These are phyloP conservation scores for Motacilla alba DNA, from an alignment of 2,113 vertebrate species.

Conservation along the genomic window DNA sequence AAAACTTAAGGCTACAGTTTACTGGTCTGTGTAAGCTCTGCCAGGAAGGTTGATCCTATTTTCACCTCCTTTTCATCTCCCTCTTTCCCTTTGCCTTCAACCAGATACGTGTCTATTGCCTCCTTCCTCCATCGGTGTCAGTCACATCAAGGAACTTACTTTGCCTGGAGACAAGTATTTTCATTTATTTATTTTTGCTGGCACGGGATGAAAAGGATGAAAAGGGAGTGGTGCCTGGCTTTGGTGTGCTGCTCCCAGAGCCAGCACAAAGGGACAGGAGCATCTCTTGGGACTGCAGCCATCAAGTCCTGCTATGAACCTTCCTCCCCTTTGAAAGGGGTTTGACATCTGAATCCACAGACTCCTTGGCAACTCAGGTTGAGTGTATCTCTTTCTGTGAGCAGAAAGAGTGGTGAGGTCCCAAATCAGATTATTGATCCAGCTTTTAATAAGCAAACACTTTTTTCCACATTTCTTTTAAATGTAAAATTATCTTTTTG, in stretches of 20 bases:
- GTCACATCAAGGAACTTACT: background rate
- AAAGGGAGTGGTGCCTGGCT: background rate
- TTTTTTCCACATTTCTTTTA: background rate
- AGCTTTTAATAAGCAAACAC: background rate
- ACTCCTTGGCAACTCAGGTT: background rate
- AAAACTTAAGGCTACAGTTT: background rate
- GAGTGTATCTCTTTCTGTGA: background rate
- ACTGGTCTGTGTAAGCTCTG: background rate
- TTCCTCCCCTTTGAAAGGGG: background rate
- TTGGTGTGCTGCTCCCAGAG: background rate
- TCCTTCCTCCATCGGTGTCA: background rate
- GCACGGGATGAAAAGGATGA: background rate
- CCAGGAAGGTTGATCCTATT: background rate
- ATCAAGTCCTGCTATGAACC: background rate
- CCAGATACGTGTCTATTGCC: background rate
- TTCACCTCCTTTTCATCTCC: background rate
- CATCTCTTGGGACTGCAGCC: background rate
- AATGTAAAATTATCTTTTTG: background rate
- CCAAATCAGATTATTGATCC: background rate
- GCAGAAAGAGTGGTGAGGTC: background rate
- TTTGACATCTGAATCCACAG: background rate
- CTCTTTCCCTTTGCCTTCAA: background rate
- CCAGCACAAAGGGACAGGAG: background rate
- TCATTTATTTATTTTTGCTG: slow-evolving; percentile 37
- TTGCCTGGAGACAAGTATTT: slow-evolving; percentile 5